A percentile compares a stretch with the other conserved stretches of the same genome.
Conservation (phyloP, 1,140 invertebrate species). For the Campoletis sonorensis region DNA sequence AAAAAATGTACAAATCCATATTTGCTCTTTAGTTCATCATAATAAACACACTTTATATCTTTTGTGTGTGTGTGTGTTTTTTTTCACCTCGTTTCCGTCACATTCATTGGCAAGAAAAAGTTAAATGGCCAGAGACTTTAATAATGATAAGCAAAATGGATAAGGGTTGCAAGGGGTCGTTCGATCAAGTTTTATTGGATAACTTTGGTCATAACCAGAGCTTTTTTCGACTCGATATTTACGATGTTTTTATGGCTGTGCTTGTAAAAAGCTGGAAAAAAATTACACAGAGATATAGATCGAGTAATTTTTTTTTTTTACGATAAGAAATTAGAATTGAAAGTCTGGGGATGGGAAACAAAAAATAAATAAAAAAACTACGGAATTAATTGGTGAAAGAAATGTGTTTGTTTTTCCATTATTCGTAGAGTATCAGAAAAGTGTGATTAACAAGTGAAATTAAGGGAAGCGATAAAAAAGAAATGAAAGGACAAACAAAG, state of each 20-base stretch:
- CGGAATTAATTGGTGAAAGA: no score
- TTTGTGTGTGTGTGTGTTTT: no score
- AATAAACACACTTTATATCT: not conserved
- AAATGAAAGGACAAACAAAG: no score
- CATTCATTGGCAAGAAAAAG: not conserved
- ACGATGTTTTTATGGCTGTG: conserved; percentile 53
- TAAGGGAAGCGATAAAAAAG: not conserved
- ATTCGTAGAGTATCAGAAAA: no score
- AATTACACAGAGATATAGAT: not conserved
- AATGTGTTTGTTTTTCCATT: no score
- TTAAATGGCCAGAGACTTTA: not conserved
- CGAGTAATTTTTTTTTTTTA: not conserved
- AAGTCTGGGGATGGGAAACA: no score
- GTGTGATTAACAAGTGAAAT: no score
- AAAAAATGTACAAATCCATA: not conserved
- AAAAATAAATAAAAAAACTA: no score
- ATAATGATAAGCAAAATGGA: not conserved
- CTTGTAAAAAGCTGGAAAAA: not conserved
- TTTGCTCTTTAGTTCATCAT: not conserved
- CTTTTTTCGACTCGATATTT: conserved; percentile 58
- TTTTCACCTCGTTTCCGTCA: not conserved
- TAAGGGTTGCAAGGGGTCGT: not conserved
- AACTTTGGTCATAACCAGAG: conserved; percentile 57
- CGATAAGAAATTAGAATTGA: no score
- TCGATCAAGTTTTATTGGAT: conserved; percentile 51